Percentiles rank a stretch among this genome's conserved stretches.
Conservation (phyloP, 2,888 invertebrate species). For the Nowickia ferox region DNA sequence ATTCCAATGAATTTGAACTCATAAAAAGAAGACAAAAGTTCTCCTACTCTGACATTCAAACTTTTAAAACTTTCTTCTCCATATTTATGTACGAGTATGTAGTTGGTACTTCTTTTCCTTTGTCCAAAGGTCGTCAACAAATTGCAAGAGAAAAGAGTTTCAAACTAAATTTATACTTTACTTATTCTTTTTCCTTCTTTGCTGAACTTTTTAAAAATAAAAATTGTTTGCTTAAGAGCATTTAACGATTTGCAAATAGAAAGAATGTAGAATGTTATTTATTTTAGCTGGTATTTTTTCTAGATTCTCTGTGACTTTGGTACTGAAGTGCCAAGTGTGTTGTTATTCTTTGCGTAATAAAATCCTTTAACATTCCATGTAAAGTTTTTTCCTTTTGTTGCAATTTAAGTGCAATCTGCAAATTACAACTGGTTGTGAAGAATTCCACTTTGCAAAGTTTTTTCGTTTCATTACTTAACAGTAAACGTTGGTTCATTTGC, state of each 20-base stretch:
- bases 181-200: background rate
- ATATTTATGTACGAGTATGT: background rate
- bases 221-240: conserved; percentile 49
- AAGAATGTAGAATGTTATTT: conserved; percentile 33
- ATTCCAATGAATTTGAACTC: background rate
- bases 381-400: background rate
- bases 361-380: background rate
- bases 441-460: background rate
- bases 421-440: background rate
- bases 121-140: background rate
- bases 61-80: background rate
- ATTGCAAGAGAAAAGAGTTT: background rate
- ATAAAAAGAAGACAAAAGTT: background rate
- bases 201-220: background rate
- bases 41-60: background rate
- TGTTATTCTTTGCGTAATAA: background rate
- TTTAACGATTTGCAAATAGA: conserved; percentile 60
- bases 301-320: background rate
- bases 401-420: conserved; percentile 11
- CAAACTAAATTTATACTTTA: conserved; percentile 22
- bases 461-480: background rate
- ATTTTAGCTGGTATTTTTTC: conserved; percentile 8
- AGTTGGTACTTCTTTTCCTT: background rate
- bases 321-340: background rate
- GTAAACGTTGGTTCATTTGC: conserved; percentile 1